A percentile compares a stretch with the other conserved stretches of the same genome.
These are phyloP conservation scores for Eumerus sabulonum DNA, from an alignment of 2,888 invertebrate genomes.

Conservation along the genomic window DNA sequence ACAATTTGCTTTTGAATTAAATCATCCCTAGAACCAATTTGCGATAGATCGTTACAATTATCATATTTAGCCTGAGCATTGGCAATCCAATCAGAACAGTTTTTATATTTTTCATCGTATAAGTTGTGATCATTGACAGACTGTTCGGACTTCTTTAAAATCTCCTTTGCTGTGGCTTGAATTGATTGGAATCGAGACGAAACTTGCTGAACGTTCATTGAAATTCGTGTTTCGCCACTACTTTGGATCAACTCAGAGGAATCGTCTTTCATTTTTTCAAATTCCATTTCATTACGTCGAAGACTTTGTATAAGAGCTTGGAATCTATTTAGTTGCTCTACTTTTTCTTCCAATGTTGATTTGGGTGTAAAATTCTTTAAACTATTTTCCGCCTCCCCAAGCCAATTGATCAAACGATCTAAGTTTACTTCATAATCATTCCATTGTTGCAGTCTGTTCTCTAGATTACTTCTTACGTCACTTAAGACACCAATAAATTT, in stretches of 20 bases:
- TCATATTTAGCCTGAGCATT: slow-evolving; percentile 87
- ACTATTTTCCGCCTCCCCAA: slow-evolving; percentile 90
- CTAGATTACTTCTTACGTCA: slow-evolving; percentile 88
- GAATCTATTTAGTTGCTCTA: slow-evolving; percentile 93
- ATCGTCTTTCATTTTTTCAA: slow-evolving; percentile 92
- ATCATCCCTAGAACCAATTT: slow-evolving; percentile 84
- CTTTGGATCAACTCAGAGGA: slow-evolving; percentile 91
- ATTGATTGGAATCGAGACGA: slow-evolving; percentile 94
- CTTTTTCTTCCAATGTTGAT: slow-evolving; percentile 92
- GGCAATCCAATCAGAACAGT: slow-evolving; percentile 90
- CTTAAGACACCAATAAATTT: slow-evolving; percentile 88
- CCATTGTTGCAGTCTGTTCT: slow-evolving; percentile 94
- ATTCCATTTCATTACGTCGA: slow-evolving; percentile 90
- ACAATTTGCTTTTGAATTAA: slow-evolving; percentile 85
- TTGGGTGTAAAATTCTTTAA: slow-evolving; percentile 91
- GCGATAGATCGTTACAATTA: slow-evolving; percentile 83
- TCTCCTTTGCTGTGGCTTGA: slow-evolving; percentile 92
- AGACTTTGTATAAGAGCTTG: slow-evolving; percentile 89
- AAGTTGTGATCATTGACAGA: slow-evolving; percentile 89
- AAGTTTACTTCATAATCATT: slow-evolving; percentile 92
- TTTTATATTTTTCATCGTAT: slow-evolving; percentile 90
- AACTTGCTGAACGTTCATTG: slow-evolving; percentile 93
- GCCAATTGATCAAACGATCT: slow-evolving; percentile 90
- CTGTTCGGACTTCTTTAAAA: slow-evolving; percentile 95
- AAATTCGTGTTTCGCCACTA: slow-evolving; percentile 91